These are phyloP conservation scores for Tenebrio molitor DNA, from an alignment of 1,140 invertebrate species.

Conservation along the genomic window DNA sequence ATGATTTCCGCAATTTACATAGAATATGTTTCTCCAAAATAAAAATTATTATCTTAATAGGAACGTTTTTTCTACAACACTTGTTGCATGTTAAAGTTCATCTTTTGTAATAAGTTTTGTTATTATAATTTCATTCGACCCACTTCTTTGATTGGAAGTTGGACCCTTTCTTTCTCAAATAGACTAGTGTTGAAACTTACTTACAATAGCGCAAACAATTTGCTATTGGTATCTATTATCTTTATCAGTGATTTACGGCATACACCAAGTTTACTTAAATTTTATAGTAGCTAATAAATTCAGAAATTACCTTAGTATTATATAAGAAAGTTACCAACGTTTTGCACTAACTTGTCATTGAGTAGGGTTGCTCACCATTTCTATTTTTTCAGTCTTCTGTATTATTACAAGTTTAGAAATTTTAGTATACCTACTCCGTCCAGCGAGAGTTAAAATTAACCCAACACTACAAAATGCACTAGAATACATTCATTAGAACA, in stretches of 20 bases:
- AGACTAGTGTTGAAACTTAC: not conserved
- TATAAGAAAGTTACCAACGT: not conserved
- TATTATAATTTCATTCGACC: slow-evolving; percentile 18
- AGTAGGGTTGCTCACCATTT: no score
- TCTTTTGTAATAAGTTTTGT: slow-evolving; percentile 1
- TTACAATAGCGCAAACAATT: not conserved
- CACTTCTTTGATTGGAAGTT: not conserved
- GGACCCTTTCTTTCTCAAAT: slow-evolving; percentile 10
- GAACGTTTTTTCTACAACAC: not conserved
- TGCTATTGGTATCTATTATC: not conserved
- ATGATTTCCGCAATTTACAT: no score
- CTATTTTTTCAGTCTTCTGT: no score
- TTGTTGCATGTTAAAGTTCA: slow-evolving; percentile 10
- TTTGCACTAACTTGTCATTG: no score
- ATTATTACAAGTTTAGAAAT: slow-evolving; percentile 1
- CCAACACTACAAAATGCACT: no score
- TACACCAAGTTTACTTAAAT: not conserved
- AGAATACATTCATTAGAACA: no score
- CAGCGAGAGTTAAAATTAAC: no score
- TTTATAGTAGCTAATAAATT: slow-evolving; percentile 29
- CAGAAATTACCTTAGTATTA: slow-evolving; percentile 17
- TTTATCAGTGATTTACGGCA: slow-evolving; percentile 11
- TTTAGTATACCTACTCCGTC: no score
- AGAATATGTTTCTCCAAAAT: no score
- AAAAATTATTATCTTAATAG: not conserved